phyloP scores from a whole-genome alignment of 2,797 vertebrate genomes.

The Phataginus tetradactyla region DNA sequence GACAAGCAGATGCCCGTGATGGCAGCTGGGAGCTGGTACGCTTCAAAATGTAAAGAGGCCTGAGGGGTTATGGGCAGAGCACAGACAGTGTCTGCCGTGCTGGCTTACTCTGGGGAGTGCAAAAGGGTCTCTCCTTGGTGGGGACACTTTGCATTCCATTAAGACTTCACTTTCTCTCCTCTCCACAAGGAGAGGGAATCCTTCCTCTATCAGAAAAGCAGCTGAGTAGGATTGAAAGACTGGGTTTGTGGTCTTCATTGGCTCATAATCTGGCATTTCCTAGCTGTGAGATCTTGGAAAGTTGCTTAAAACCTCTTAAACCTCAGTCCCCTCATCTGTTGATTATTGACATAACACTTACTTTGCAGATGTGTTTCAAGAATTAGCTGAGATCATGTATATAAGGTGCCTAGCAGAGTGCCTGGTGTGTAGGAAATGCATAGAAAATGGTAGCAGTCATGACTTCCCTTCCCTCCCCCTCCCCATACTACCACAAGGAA shows the following conservation, averaged over 20 bases:
- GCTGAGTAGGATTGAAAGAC: neutral
- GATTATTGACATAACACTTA: neutral
- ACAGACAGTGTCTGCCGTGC: neutral
- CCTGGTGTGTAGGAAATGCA: neutral
- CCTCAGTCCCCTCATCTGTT: neutral
- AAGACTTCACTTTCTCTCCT: neutral
- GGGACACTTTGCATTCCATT: neutral
- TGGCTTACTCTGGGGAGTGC: neutral
- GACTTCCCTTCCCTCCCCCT: neutral
- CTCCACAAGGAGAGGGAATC: neutral
- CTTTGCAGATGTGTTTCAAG: neutral
- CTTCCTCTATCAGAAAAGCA: neutral
- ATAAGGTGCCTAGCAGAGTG: neutral
- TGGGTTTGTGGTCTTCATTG: neutral
- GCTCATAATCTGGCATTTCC: neutral
- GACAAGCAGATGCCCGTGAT: neutral
- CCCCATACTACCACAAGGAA: neutral
- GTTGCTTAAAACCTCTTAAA: neutral
- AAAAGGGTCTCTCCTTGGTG: neutral
- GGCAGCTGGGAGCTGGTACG: neutral
- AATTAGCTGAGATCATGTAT: neutral
- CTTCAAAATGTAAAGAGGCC: constrained; percentile 46
- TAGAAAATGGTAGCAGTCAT: neutral
- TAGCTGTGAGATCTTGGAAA: neutral
- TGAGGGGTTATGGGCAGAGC: neutral